Percentiles rank a stretch among this genome's conserved stretches.
These are phyloP conservation scores for Ectemnius lituratus DNA, from an alignment of 2,888 invertebrate genomes.

Conservation along the genomic window DNA sequence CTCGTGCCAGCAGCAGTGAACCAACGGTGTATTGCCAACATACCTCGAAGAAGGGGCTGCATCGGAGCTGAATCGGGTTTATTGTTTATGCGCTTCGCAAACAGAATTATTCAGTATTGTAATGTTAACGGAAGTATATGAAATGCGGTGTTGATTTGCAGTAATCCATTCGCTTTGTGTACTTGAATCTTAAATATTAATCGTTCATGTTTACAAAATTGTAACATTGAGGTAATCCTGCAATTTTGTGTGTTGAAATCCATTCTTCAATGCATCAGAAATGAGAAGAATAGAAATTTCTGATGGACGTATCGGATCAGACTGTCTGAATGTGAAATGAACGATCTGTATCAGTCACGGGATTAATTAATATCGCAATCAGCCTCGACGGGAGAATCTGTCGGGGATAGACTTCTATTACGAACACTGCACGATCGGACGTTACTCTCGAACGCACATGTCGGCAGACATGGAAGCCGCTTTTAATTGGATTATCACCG, in stretches of 20 bases:
- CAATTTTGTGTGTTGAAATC: too few relatives aligned
- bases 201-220: neutral
- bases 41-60: slow-evolving; percentile 57
- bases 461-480: slow-evolving; percentile 40
- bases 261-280: too few relatives aligned
- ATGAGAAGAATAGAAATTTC: too few relatives aligned
- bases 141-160: too few relatives aligned
- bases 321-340: too few relatives aligned
- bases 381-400: slow-evolving; percentile 14
- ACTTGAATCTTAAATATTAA: neutral
- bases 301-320: too few relatives aligned
- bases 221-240: neutral
- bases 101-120: neutral
- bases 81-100: slow-evolving; percentile 8
- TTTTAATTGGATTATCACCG: slow-evolving; percentile 55
- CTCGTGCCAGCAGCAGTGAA: slow-evolving; percentile 40
- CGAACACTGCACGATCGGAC: slow-evolving; percentile 45
- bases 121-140: too few relatives aligned
- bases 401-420: slow-evolving; percentile 26
- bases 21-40: slow-evolving; percentile 48
- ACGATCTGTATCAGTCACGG: slow-evolving; percentile 18
- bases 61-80: slow-evolving; percentile 59
- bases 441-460: slow-evolving; percentile 32
- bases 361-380: slow-evolving; percentile 32
- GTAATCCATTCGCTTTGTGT: neutral